phyloP scores from a whole-genome alignment of 1,140 invertebrate genomes.

The Megalopta genalis region DNA sequence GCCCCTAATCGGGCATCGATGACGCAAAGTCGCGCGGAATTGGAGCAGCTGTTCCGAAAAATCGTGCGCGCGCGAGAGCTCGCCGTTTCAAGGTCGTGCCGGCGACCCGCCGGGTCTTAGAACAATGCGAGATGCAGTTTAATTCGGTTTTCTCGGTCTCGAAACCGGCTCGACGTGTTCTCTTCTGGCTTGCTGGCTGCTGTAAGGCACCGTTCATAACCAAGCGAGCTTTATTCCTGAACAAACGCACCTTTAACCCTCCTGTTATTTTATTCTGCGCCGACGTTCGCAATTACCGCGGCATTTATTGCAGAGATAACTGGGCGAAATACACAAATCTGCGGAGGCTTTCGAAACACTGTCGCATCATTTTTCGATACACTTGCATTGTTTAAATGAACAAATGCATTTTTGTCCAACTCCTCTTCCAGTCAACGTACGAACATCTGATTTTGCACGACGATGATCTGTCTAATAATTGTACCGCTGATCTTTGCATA shows the following conservation, averaged over 20 bases:
- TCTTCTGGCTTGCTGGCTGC: conserved; percentile 13
- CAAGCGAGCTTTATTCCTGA: neutral
- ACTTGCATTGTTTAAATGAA: too few relatives aligned
- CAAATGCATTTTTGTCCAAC: too few relatives aligned
- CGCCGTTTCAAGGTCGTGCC: conserved; percentile 30
- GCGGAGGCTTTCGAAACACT: too few relatives aligned
- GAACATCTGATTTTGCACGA: too few relatives aligned
- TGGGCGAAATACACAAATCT: too few relatives aligned
- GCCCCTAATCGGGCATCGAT: neutral
- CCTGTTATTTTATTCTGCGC: too few relatives aligned
- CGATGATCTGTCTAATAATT: too few relatives aligned
- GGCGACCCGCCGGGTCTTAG: conserved; percentile 33
- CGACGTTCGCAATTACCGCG: too few relatives aligned
- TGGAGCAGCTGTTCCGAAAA: neutral
- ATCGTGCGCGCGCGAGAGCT: neutral
- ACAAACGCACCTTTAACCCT: neutral
- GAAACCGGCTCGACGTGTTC: conserved; percentile 68
- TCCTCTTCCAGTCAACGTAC: too few relatives aligned
- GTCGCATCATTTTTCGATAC: too few relatives aligned
- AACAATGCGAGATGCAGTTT: conserved; percentile 64
- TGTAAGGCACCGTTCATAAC: conserved; percentile 29
- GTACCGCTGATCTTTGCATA: too few relatives aligned
- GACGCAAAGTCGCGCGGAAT: neutral
- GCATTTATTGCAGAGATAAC: too few relatives aligned
- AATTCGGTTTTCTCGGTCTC: conserved; percentile 55